These are phyloP conservation scores for Sipha maydis DNA, from an alignment of 2,888 invertebrate genomes.

Conservation along the genomic window DNA sequence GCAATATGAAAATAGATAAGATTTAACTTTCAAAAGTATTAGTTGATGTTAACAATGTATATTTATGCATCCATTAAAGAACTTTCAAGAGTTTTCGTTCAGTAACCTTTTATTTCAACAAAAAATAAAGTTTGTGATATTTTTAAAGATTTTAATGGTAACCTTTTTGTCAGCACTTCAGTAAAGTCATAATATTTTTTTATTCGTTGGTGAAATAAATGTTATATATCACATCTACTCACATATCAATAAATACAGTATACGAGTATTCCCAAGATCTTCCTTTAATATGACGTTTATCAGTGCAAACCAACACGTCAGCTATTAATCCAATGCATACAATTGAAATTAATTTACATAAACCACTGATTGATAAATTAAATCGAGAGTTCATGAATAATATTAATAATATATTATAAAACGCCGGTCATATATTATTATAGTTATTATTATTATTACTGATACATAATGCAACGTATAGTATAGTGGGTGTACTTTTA, in stretches of 20 bases:
- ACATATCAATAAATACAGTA: too few species aligned
- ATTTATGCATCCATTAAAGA: background rate
- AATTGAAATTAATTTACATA: background rate
- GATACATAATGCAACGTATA: too few species aligned
- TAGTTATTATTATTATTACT: background rate
- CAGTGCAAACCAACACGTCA: background rate
- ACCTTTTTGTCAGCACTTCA: background rate
- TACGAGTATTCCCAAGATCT: background rate
- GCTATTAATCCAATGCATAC: background rate
- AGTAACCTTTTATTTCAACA: background rate
- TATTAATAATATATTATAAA: background rate
- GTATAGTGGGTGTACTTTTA: too few species aligned
- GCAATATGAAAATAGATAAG: conserved; percentile 31
- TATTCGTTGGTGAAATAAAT: background rate
- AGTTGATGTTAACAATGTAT: background rate
- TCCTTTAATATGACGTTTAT: background rate
- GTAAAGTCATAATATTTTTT: background rate
- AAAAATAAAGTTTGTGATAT: background rate
- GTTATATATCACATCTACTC: too few species aligned
- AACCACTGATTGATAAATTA: conserved; percentile 7
- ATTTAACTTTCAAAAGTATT: conserved; percentile 12
- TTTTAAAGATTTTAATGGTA: background rate
- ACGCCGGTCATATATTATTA: background rate
- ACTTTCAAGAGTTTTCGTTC: background rate
- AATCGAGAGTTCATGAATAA: conserved; percentile 2